Base-by-base conservation (phyloP, 2,888 invertebrate genomes). In the Pachliopta kotzebuea region DNA sequence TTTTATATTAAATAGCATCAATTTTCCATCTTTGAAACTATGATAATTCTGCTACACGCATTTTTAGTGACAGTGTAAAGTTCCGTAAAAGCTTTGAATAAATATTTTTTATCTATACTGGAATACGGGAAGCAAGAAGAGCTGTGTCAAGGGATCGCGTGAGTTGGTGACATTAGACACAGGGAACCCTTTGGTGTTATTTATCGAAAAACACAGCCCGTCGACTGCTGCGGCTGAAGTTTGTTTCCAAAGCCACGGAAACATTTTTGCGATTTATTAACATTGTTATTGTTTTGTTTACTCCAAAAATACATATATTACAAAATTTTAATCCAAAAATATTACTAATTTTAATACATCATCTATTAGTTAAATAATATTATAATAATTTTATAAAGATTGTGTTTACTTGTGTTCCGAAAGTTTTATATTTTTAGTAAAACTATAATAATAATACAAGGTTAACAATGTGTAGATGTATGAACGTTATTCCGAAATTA, bases 151-250 rank as follows among this genome's bases (percentile, higher is more conserved):
- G 78, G 70, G 70, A 68, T 90, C 76, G 88, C 90, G 90, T 90
- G 90, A 79, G 83, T 74, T 73, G 77, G 71, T 70, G 77, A 72
- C 85, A 85, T 90, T 89, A 90, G 80, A 79, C 74, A 68, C 73
- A 68, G 62, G 59, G 68, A 87, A 88, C 88, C 87, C 88, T 88
- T 87, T 84, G 82, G 80, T 78, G 85, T 88, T 85, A 88, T 89
- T 88, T 90, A 90, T 89, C 73, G 83, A 78, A 78, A 77, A 79
- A 74, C 76, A 75, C 77, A 79, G 76, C 76, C 75, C 76, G 78
- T 65, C 73, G 72, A 74, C 71, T 70, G 72, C 69, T 70, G 72
- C 69, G 74, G 74, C 72, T 70, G 49, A 68, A 67, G 63, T 68
- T 63, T 70, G 67, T 69, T 76, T 70, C 49, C 69, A 70, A 70